Conservation (phyloP, 2,888 invertebrate species). For the Leucozona laternaria region DNA sequence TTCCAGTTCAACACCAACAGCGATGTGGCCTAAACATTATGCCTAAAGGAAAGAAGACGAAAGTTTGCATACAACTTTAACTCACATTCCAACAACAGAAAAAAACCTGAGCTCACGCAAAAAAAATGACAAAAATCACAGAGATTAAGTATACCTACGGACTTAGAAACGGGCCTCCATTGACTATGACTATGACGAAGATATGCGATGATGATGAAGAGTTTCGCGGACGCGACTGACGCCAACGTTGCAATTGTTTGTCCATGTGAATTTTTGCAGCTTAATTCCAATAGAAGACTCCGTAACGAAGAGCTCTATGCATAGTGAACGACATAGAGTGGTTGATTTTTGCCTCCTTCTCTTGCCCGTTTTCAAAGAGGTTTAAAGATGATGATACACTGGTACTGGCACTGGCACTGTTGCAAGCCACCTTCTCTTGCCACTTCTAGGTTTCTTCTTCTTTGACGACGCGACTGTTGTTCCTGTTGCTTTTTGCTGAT, state of each 20-base stretch:
- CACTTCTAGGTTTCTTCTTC: conserved; percentile 16
- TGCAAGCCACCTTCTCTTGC: conserved; percentile 37
- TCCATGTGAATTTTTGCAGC: conserved; percentile 65
- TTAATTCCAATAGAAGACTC: conserved; percentile 51
- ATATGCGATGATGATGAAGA: conserved; percentile 60
- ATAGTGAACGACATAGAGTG: conserved; percentile 21
- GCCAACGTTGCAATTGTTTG: conserved; percentile 60
- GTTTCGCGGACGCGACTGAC: conserved; percentile 32
- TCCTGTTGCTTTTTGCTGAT: conserved; percentile 40
- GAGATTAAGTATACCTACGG: conserved; percentile 28
- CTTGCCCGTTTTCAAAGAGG: conserved; percentile 28
- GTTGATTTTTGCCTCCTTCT: conserved; percentile 20
- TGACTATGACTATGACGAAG: conserved; percentile 21
- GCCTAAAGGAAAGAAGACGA: conserved; percentile 51
- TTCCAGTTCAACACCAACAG: conserved; percentile 49
- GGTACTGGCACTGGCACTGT: conserved; percentile 27
- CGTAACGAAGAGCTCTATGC: background rate
- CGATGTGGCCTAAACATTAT: background rate
- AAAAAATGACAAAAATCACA: conserved; percentile 36
- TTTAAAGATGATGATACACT: conserved; percentile 55
- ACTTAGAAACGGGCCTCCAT: conserved; percentile 39
- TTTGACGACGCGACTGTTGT: conserved; percentile 10
- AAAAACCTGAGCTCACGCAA: conserved; percentile 27
- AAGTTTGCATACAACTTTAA: conserved; percentile 60
- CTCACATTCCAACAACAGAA: conserved; percentile 29